Evolutionary conservation across 2,888 invertebrate species (phyloP).

Genomic region (Oscheius myriophilus): DNA sequence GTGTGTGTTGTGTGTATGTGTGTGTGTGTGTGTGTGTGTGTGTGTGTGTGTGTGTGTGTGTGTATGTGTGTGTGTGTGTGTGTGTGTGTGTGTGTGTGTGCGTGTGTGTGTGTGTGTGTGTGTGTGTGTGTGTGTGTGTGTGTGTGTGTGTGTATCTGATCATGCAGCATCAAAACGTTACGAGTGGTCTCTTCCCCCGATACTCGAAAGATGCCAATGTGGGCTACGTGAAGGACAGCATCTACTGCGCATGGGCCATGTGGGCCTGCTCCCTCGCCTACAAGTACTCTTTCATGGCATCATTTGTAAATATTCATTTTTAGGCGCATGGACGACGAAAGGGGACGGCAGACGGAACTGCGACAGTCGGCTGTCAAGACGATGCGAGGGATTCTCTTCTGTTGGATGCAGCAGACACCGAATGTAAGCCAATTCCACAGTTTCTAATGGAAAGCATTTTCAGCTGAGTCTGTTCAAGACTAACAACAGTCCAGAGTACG

Average conservation of each 20-base stretch:
- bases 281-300: slow-evolving; percentile 76
- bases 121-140: too few species aligned
- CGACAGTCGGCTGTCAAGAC: slow-evolving; percentile 97
- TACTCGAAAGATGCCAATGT: slow-evolving; percentile 82
- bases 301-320: slow-evolving; percentile 55
- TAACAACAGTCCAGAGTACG: slow-evolving; percentile 74
- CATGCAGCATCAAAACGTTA: slow-evolving; percentile 65
- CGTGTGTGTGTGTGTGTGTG: too few species aligned
- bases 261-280: slow-evolving; percentile 98
- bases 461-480: slow-evolving; percentile 66
- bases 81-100: too few species aligned
- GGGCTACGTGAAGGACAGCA: slow-evolving; percentile 88
- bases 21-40: too few species aligned
- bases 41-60: too few species aligned
- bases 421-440: slow-evolving; percentile 58
- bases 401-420: slow-evolving; percentile 95
- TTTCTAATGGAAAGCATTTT: slow-evolving; percentile 16
- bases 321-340: slow-evolving; percentile 95
- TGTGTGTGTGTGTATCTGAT: too few species aligned
- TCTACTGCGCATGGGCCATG: slow-evolving; percentile 93
- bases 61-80: too few species aligned
- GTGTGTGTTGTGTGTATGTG: too few species aligned
- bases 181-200: slow-evolving; percentile 69
- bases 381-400: slow-evolving; percentile 95
- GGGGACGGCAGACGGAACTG: slow-evolving; percentile 94